Evolutionary conservation across 92 coral and sea anemone genomes (phyloP).

Genomic region (Isaurus tuberculatus): DNA sequence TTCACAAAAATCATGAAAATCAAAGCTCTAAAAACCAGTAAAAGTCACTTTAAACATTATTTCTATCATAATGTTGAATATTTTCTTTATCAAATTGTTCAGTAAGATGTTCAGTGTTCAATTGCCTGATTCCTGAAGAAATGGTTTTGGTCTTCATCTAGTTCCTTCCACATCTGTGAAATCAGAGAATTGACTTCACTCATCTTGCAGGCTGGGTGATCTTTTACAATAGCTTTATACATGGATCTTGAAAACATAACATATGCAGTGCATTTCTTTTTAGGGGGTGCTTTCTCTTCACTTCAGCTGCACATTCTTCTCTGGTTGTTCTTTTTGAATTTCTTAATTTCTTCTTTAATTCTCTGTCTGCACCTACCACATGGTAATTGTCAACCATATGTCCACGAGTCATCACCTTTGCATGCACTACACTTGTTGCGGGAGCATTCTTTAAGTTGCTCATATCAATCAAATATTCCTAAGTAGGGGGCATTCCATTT

Average conservation of each 20-base stretch:
- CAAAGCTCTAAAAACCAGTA: background rate
- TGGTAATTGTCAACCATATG: constrained; percentile 48
- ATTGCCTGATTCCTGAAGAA: constrained; percentile 27
- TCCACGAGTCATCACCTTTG: constrained; percentile 36
- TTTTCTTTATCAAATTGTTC: constrained; percentile 10
- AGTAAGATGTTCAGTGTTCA: constrained; percentile 42
- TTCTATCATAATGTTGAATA: constrained; percentile 11
- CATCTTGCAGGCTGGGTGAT: constrained; percentile 35
- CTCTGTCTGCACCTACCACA: constrained; percentile 30
- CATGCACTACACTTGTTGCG: constrained; percentile 17
- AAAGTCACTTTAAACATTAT: background rate
- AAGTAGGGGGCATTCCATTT: constrained; percentile 14
- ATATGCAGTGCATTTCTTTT: constrained; percentile 48
- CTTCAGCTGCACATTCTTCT: background rate
- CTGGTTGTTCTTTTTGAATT: no score
- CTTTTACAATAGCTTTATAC: constrained; percentile 37
- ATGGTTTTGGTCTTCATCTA: constrained; percentile 9
- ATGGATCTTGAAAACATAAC: constrained; percentile 24
- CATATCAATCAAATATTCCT: background rate
- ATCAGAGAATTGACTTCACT: constrained; percentile 31
- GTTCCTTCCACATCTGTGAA: constrained; percentile 48
- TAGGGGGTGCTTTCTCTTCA: constrained; percentile 16
- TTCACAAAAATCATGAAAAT: no score
- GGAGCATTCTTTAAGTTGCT: constrained; percentile 31
- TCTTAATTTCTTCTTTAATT: constrained; percentile 44